Percentiles rank a stretch among this genome's conserved stretches.
Evolutionary conservation across 2,113 vertebrate species (phyloP).

Genomic region (Nematolebias whitei): DNA sequence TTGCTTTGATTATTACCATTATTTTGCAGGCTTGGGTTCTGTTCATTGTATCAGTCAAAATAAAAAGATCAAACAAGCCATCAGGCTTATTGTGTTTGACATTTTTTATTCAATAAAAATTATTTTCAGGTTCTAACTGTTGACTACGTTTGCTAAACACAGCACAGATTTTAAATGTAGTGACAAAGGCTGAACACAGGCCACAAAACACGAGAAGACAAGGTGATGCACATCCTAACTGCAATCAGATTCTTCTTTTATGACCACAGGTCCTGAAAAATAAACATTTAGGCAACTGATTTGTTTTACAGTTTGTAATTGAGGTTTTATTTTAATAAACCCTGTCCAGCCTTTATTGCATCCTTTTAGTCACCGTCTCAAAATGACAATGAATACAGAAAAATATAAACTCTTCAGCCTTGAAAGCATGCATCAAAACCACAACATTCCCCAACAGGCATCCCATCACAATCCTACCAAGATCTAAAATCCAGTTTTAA

Average conservation of each 20-base stretch:
- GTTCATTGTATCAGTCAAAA: background rate
- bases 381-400: constrained; percentile 22
- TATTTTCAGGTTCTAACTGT: constrained; percentile 47
- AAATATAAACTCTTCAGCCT: constrained; percentile 22
- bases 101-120: constrained; percentile 69
- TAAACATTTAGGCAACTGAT: constrained; percentile 43
- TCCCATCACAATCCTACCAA: constrained; percentile 11
- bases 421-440: constrained; percentile 50
- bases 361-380: constrained; percentile 34
- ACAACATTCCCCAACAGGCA: constrained; percentile 32
- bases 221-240: constrained; percentile 31
- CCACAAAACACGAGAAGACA: constrained; percentile 31
- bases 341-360: constrained; percentile 38
- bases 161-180: constrained; percentile 56
- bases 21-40: background rate
- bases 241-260: background rate
- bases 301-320: constrained; percentile 23
- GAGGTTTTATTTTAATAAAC: constrained; percentile 4
- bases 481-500: constrained; percentile 28
- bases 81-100: constrained; percentile 36
- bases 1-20: constrained; percentile 10
- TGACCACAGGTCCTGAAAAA: constrained; percentile 39
- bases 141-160: constrained; percentile 44
- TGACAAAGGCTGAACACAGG: constrained; percentile 29
- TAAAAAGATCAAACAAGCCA: background rate